Evolutionary conservation across 1,140 invertebrate genomes (phyloP).

Genomic region (Drosophila erecta): DNA sequence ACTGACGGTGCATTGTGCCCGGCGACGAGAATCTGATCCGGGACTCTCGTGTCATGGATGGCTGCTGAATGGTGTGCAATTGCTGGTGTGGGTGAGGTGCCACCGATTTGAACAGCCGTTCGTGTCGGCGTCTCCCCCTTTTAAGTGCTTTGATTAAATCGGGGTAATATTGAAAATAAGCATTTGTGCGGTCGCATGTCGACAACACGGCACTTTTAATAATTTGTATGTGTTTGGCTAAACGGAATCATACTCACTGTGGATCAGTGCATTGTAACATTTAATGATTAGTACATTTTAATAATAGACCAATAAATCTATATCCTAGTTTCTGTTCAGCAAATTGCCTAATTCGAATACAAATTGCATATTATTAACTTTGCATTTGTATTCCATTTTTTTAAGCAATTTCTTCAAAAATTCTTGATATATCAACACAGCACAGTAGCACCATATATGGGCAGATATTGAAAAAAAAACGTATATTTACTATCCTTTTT

Average conservation of each 20-base stretch:
- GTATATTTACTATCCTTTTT: conserved; percentile 20
- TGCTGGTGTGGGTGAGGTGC: conserved; percentile 31
- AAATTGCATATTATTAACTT: not conserved
- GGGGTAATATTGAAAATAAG: conserved; percentile 24
- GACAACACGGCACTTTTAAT: not conserved
- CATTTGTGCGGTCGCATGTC: conserved; percentile 4
- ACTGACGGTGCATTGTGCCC: conserved; percentile 63
- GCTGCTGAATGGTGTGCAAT: conserved; percentile 10
- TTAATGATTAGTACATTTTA: no score
- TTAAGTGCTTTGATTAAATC: conserved; percentile 26
- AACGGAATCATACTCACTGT: not conserved
- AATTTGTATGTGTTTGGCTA: not conserved
- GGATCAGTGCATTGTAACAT: not conserved
- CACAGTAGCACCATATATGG: conserved; percentile 7
- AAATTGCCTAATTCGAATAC: not conserved
- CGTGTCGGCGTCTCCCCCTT: conserved; percentile 14
- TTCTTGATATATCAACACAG: not conserved
- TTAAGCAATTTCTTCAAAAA: not conserved
- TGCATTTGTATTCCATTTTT: no score
- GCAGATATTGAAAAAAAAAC: not conserved
- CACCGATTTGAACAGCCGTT: conserved; percentile 29
- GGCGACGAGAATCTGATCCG: conserved; percentile 14
- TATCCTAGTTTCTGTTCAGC: no score
- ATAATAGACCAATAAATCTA: no score
- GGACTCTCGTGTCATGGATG: conserved; percentile 32